Conservation (phyloP, 37 sponge, comb jelly and placozoan genomes). For the Crambe crambe region DNA sequence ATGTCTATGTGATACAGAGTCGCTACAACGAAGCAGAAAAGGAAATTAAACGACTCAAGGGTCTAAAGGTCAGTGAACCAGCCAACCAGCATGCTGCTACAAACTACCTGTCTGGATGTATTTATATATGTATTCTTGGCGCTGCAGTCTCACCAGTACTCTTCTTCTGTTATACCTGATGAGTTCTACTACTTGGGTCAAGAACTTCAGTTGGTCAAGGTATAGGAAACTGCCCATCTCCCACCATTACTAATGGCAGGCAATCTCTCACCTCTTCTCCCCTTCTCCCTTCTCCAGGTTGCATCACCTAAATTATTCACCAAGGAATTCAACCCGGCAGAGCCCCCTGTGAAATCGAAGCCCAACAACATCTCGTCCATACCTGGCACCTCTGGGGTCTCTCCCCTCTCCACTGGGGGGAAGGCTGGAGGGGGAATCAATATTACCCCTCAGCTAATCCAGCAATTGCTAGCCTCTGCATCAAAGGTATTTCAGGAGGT, state of each 20-base stretch:
- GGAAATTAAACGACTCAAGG: slow-evolving; percentile 69
- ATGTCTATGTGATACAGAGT: slow-evolving; percentile 82
- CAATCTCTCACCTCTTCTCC: not conserved
- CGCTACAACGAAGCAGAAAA: slow-evolving; percentile 88
- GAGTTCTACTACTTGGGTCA: slow-evolving; percentile 70
- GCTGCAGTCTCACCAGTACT: slow-evolving; percentile 46
- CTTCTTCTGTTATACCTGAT: slow-evolving; percentile 32
- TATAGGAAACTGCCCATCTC: not conserved
- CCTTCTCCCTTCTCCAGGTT: not conserved
- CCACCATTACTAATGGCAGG: not conserved
- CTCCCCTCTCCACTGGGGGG: not conserved
- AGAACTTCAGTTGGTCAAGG: slow-evolving; percentile 63
- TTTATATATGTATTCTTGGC: no score
- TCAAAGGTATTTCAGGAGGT: slow-evolving; percentile 3
- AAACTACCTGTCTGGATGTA: no score
- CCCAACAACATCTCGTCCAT: not conserved
- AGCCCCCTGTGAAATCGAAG: not conserved
- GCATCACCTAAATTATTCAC: slow-evolving; percentile 43
- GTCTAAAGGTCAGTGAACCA: slow-evolving; percentile 59
- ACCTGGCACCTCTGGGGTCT: slow-evolving; percentile 4
- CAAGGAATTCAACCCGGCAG: slow-evolving; percentile 8
- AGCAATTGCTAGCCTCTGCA: slow-evolving; percentile 35
- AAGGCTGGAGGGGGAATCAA: not conserved
- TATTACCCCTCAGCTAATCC: slow-evolving; percentile 36
- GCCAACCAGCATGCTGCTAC: no score